Base-by-base conservation (phyloP, 1,140 invertebrate species). In the Elymnias hypermnestra region DNA sequence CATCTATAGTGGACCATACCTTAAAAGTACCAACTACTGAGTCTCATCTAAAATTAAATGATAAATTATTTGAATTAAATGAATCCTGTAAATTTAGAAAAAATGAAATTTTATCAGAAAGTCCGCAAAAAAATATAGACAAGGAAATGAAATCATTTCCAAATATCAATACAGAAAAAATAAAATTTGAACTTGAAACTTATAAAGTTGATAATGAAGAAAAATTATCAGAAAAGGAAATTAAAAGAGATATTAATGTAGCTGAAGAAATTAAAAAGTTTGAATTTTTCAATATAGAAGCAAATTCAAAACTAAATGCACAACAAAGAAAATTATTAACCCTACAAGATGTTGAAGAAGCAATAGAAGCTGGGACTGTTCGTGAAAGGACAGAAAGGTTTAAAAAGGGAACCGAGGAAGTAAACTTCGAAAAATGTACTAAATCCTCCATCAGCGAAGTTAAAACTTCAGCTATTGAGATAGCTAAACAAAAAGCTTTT, bases 401-500 rank as follows among this genome's bases (percentile, higher is more conserved):
- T 37, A 50, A 44, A 19, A 47, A 41, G 23, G 43, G 14, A 42
- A 21, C 8, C 15, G 26, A 12, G 22, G 12, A 23, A 39, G 29
- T 12, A 53, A 13, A 12, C 1, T n/a, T 41, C 46, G 52, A 40
- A 26, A 53, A 35, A 54, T 42, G 25, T 22, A 47, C 2, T 17
- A 51, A 4, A 33, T 50, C 52, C 28, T 35, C 42, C 21, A 36
- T 2, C n/a, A n/a, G 31, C 7, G 21, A 29, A 12, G 44, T 12
- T 14, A 58, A 44, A 39, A 57, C 42, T 42, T 31, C 25, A 53
- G 36, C 42, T 15, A 38, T 17, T 23, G 44, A 42, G 5, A 28
- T 48, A 22, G 49, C 69, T 3, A 55, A 73, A 52, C 62, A 71
- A 44, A 63, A 56, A 46, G 63, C 60, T 5, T 81, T 65, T 36